Percentiles rank a stretch among this genome's conserved stretches.
These are phyloP conservation scores for Tenthredo amoena DNA, from an alignment of 2,888 invertebrate species.

Conservation along the genomic window DNA sequence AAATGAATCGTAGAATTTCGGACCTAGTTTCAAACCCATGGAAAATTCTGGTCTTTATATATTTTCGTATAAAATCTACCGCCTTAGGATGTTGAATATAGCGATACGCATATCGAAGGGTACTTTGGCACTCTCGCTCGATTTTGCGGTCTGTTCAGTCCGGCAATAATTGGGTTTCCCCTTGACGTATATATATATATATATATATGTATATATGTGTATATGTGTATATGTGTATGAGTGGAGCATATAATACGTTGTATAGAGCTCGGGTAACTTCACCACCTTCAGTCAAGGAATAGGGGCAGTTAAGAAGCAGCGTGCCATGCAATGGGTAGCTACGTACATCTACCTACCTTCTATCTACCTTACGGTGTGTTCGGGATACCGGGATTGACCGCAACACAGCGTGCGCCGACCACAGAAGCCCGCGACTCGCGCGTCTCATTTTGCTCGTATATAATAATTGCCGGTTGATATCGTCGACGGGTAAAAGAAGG, in stretches of 20 bases:
- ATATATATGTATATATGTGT: too few species aligned
- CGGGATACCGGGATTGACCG: slow-evolving; percentile 35
- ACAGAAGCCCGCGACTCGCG: slow-evolving; percentile 44
- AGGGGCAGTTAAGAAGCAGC: slow-evolving; percentile 7
- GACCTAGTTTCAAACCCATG: background rate
- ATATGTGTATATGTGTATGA: background rate
- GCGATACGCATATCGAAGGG: background rate
- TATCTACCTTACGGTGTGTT: background rate
- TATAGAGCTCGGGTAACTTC: background rate
- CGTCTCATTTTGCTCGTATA: slow-evolving; percentile 28
- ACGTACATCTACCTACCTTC: background rate
- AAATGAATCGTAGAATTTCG: too few species aligned
- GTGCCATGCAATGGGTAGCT: background rate
- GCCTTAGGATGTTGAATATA: slow-evolving; percentile 29
- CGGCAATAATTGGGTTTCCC: slow-evolving; percentile 33
- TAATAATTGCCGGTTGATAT: slow-evolving; percentile 26
- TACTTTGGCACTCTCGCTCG: slow-evolving; percentile 34
- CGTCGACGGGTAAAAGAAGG: background rate
- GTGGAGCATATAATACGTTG: background rate
- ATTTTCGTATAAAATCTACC: slow-evolving; percentile 1
- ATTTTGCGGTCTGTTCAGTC: slow-evolving; percentile 34
- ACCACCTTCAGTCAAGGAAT: slow-evolving; percentile 9
- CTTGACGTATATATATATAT: background rate
- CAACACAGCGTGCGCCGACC: slow-evolving; percentile 40
- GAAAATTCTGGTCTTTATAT: background rate